These are phyloP conservation scores for Huso huso DNA, from an alignment of 2,797 vertebrate species.

Conservation along the genomic window DNA sequence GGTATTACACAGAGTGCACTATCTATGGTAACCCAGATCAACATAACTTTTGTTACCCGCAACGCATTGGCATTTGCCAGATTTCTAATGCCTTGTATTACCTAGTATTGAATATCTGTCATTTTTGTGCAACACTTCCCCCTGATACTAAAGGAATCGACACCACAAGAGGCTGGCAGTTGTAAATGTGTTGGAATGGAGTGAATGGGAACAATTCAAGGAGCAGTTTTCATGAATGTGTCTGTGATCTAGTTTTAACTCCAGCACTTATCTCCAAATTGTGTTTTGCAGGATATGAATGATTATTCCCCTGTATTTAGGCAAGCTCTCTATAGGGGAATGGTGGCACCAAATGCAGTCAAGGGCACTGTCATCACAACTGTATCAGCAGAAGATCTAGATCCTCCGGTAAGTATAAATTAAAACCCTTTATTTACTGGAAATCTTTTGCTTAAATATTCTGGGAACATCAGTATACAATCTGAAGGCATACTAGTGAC, in stretches of 20 bases:
- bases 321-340: constrained; percentile 75
- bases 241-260: constrained; percentile 22
- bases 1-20: neutral
- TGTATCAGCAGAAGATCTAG: constrained; percentile 78
- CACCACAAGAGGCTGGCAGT: constrained; percentile 10
- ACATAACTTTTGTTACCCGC: neutral
- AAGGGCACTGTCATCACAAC: constrained; percentile 83
- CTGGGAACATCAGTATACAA: too few relatives aligned
- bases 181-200: constrained; percentile 18
- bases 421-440: too few relatives aligned
- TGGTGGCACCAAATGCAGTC: constrained; percentile 88
- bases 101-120: constrained; percentile 17
- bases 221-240: neutral
- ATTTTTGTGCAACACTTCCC: constrained; percentile 22
- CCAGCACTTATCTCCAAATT: constrained; percentile 16
- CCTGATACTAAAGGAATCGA: constrained; percentile 19
- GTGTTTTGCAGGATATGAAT: constrained; percentile 83
- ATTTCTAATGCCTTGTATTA: constrained; percentile 14
- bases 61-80: neutral
- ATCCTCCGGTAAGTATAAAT: constrained; percentile 78
- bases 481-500: too few relatives aligned
- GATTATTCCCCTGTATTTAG: constrained; percentile 85
- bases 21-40: neutral
- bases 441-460: too few relatives aligned
- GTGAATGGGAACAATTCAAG: neutral